Evolutionary conservation across 2,888 invertebrate species (phyloP).

Genomic region (Linyphia triangularis): DNA sequence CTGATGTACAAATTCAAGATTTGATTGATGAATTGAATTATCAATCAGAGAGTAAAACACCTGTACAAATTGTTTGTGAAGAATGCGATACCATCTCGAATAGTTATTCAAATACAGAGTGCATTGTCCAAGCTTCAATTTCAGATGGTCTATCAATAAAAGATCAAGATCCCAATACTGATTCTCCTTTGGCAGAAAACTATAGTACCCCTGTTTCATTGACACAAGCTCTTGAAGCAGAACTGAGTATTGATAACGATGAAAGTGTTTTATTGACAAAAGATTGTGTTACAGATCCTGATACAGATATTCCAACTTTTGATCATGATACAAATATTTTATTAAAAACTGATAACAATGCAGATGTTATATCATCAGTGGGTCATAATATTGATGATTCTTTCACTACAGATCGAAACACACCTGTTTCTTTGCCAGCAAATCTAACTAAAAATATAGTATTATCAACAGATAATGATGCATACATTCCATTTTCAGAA

Average conservation of each 20-base stretch:
- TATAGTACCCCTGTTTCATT: no score
- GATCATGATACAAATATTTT: no score
- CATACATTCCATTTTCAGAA: not conserved
- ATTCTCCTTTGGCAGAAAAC: not conserved
- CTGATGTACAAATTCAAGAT: constrained; percentile 36
- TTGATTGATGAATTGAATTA: constrained; percentile 1
- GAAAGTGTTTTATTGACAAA: not conserved
- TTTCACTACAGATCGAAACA: no score
- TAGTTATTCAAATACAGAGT: not conserved
- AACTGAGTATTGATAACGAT: no score
- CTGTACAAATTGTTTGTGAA: not conserved
- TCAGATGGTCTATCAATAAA: not conserved
- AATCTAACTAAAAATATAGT: not conserved
- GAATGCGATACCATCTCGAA: not conserved
- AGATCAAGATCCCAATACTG: not conserved
- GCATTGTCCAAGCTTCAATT: not conserved
- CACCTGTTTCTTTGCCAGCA: no score
- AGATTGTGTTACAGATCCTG: not conserved
- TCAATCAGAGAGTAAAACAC: constrained; percentile 9
- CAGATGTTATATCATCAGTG: not conserved
- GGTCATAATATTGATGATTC: not conserved
- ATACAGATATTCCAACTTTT: no score
- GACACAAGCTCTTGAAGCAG: no score
- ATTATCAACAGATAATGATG: not conserved
- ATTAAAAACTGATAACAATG: no score